These are phyloP conservation scores for Caenorhabditis sulstoni DNA, from an alignment of 2,888 invertebrate genomes.

Conservation along the genomic window DNA sequence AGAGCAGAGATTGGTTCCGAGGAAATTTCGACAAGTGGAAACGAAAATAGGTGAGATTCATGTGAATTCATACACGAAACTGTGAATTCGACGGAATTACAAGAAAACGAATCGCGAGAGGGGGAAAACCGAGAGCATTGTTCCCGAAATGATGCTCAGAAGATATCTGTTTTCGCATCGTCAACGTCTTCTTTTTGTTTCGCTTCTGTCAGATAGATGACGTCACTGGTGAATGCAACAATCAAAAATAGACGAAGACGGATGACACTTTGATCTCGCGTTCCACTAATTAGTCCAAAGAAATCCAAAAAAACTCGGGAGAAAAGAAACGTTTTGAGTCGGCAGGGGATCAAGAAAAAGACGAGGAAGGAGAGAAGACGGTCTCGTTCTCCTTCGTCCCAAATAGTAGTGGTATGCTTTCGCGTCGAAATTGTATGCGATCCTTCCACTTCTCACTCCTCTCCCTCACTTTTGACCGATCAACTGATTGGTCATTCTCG, in stretches of 20 bases:
- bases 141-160: no score
- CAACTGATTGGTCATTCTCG: constrained; percentile 56
- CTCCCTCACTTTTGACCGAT: constrained; percentile 54
- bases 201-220: background rate
- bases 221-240: background rate
- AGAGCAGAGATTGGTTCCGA: no score
- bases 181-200: background rate
- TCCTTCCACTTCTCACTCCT: background rate
- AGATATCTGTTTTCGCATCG: no score
- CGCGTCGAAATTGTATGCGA: background rate
- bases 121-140: no score
- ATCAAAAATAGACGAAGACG: constrained; percentile 8
- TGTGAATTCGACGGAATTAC: no score
- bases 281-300: constrained; percentile 29
- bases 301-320: background rate
- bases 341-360: background rate
- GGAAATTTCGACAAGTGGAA: no score
- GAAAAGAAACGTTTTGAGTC: background rate
- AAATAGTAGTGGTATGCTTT: constrained; percentile 16
- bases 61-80: no score
- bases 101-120: no score
- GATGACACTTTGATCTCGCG: constrained; percentile 42
- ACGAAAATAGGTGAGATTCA: no score
- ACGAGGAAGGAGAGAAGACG: background rate
- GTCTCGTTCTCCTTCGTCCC: constrained; percentile 36